Percentiles rank a stretch among this genome's conserved stretches.
Evolutionary conservation across 2,113 vertebrate genomes (phyloP).

Genomic region (Syngnathoides biaculeatus): DNA sequence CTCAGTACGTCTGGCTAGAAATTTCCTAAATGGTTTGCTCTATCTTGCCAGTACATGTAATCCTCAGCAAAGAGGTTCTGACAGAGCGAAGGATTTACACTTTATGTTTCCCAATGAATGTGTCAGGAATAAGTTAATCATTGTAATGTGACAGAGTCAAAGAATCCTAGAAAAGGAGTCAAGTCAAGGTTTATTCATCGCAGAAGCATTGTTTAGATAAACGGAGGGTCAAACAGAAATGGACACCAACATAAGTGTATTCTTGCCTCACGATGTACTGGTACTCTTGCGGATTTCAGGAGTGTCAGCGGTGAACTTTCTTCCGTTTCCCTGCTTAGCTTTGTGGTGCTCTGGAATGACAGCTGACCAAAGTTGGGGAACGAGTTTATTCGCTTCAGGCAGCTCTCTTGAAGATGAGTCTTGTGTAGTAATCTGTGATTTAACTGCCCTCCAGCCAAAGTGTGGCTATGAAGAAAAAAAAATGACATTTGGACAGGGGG

Average conservation of each 20-base stretch:
- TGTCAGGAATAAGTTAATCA: neutral
- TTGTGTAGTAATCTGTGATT: constrained; percentile 51
- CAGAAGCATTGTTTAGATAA: neutral
- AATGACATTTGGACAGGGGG: neutral
- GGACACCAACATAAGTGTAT: neutral
- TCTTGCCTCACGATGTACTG: neutral
- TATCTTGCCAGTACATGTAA: constrained; percentile 3
- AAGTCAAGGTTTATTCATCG: neutral
- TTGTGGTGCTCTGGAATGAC: constrained; percentile 15
- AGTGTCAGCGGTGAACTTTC: constrained; percentile 1
- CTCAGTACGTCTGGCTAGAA: neutral
- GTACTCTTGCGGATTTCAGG: neutral
- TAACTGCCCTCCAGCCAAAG: constrained; percentile 30
- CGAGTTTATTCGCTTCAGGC: constrained; percentile 35
- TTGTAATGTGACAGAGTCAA: neutral
- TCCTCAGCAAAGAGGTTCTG: constrained; percentile 11
- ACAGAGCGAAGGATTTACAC: constrained; percentile 17
- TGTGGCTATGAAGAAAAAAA: constrained; percentile 13
- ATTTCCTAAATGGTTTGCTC: constrained; percentile 6
- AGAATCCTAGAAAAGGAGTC: neutral
- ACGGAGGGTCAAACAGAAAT: no score
- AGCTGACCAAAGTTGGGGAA: constrained; percentile 15
- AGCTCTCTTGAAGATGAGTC: constrained; percentile 44
- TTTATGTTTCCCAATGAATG: constrained; percentile 1
- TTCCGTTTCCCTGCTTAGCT: neutral